Base-by-base conservation (phyloP, 2,888 invertebrate species). In the Zele albiditarsus region DNA sequence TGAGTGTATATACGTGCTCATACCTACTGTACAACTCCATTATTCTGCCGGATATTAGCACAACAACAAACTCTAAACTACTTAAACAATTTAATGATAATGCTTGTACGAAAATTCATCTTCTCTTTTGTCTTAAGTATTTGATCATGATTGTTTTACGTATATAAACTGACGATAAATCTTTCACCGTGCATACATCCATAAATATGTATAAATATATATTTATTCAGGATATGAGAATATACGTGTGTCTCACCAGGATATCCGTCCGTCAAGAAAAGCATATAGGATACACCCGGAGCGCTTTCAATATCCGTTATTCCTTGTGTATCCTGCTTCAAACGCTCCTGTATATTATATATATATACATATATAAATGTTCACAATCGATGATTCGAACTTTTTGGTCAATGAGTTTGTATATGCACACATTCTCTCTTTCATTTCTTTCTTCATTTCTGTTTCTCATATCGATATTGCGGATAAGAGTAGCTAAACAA, bases 31-130 rank as follows among this genome's bases (percentile, higher is more conserved):
- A 38, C 38, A 38, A 63, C 63, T 63, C 33, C 33, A 63, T 63
- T 63, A 63, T 63, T 63, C 33, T 33, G 23, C 20, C 10, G 33
- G 33, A 33, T 31, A 63, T 28, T 16, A 63, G 63, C 63, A 31
- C 63, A 63, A 63, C 63, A 33, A 63, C 28, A n/a, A 63, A 33
- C 31, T 63, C 38, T 38, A n/a, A 63, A 63, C 63, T 63, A 63
- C 63, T 63, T 38, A 33, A 20, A 33, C 5, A 33, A 33, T 28
- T n/a, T 62, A 63, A 38, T 63, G 33, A 63, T 53, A 53, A 53
- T 23, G 63, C 20, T 63, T 28, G 23, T 20, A 28, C 4, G 31
- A 62, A 31, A 16, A 31, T 25, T 62, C n/a, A 31, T 28, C 31
- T 60, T 12, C 2, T 25, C 16, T 62, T 62, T n/a, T 62, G 28